A percentile compares a stretch with the other conserved stretches of the same genome.
phyloP scores from a whole-genome alignment of 2,113 vertebrate species.

The Rhegmatorhina hoffmannsi region DNA sequence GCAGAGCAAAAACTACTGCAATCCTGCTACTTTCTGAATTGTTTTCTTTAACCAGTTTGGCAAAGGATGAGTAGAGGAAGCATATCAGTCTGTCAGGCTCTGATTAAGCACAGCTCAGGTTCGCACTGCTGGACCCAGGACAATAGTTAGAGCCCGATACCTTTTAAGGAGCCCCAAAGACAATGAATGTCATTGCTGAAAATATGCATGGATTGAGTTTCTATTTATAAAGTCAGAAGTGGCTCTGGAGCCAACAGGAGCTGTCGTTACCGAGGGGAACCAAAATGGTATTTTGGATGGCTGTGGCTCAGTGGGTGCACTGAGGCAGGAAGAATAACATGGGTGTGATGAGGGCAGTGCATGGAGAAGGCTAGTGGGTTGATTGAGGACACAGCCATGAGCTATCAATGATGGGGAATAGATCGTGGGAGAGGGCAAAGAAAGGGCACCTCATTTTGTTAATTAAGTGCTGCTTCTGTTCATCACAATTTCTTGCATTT shows the following conservation, averaged over 20 bases:
- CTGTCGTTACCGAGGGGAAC: not conserved
- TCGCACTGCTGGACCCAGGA: not conserved
- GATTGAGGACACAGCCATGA: not conserved
- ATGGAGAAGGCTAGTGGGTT: not conserved
- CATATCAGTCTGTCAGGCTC: not conserved
- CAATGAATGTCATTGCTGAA: slow-evolving; percentile 70
- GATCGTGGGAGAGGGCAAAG: not conserved
- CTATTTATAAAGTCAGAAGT: slow-evolving; percentile 72
- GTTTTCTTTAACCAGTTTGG: not conserved
- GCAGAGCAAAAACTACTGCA: not conserved
- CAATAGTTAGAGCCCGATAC: slow-evolving; percentile 46
- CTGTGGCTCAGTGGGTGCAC: fast-evolving
- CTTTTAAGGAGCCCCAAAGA: slow-evolving; percentile 80
- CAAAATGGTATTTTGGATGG: not conserved
- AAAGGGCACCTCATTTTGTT: not conserved
- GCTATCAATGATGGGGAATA: not conserved
- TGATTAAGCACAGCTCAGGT: not conserved
- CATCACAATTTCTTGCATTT: not conserved
- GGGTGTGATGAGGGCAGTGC: not conserved
- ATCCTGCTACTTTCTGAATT: not conserved
- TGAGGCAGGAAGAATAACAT: not conserved
- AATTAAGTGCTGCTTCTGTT: not conserved
- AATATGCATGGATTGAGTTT: slow-evolving; percentile 73
- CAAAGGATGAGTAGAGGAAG: not conserved
- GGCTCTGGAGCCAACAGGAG: not conserved